Base-by-base conservation (phyloP, 2,888 invertebrate species). In the Drosophila meridiana region DNA sequence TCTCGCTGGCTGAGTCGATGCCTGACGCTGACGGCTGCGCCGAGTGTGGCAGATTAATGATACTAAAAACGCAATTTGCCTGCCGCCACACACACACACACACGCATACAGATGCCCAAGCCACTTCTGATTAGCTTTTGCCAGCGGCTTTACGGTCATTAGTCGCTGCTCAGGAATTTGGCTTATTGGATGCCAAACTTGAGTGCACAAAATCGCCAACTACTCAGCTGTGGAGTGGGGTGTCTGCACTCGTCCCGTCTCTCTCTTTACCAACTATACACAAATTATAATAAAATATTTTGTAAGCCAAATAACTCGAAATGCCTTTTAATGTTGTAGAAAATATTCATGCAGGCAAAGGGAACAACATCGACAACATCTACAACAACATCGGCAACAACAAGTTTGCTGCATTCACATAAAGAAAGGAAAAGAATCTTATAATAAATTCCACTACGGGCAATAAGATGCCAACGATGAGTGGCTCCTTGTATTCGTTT, bases 21-120 rank as follows among this genome's bases (percentile, higher is more conserved):
- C 69, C 85, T 87, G 85, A 48, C 78, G 73, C 73, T 85, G 87
- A 87, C 87, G 83, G 76, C 74, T 75, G 80, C 69, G 65, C 53
- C 75, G 84, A 85, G 82, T 86, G 82, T 87, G 80, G 82, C 80
- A 86, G 85, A 86, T 86, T 86, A 87, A 86, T 86, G 85, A 87
- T 86, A 80, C 83, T 82, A 82, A 78, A 81, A 80, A 81, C 76
- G 76, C 82, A 82, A 82, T 82, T 82, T 80, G 70, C 75, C 53
- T 62, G 42, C 71, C 58, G 32, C 47, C 42, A 57, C 43, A 56
- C 36, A 64, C 72, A 69, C 55, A 62, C 69, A 73, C 38, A 28
- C 50, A 56, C 63, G 62, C 36, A 52, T 14, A 59, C 32, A 63
- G 40, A 59, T 70, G 67, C 68, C 64, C 64, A 65, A 67, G 62